Evolutionary conservation across 2,797 vertebrate species (phyloP).

Genomic region (Botia kubotai): DNA sequence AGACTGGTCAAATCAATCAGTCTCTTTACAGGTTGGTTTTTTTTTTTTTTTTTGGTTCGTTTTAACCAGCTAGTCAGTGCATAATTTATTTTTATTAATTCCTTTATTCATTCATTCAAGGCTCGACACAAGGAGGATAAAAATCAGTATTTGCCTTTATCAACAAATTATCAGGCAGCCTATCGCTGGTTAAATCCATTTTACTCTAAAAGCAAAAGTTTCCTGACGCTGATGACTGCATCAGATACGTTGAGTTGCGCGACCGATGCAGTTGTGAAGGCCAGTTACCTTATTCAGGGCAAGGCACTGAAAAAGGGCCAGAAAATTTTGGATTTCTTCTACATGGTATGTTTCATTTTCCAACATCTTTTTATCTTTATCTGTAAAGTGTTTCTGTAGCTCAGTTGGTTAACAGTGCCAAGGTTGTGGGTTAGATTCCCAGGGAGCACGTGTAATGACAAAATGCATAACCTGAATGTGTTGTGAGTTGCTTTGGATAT

Average conservation of each 20-base stretch:
- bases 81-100: no score
- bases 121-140: conserved; percentile 55
- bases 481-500: no score
- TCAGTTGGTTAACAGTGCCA: no score
- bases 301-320: conserved; percentile 68
- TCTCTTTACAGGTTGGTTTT: conserved; percentile 75
- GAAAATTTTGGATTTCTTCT: conserved; percentile 76
- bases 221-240: conserved; percentile 76
- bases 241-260: conserved; percentile 72
- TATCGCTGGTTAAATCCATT: conserved; percentile 64
- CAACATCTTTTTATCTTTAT: background rate
- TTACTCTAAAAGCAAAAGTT: conserved; percentile 84
- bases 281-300: conserved; percentile 78
- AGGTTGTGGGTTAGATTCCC: no score
- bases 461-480: no score
- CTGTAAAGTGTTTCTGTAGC: no score
- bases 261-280: conserved; percentile 57
- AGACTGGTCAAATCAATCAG: background rate
- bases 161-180: conserved; percentile 57
- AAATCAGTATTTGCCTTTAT: background rate
- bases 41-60: background rate
- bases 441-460: no score
- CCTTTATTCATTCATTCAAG: conserved; percentile 41
- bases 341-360: conserved; percentile 72
- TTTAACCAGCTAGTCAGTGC: no score